These are phyloP conservation scores for Pelodytes ibericus DNA, from an alignment of 2,797 vertebrate species.

Conservation along the genomic window DNA sequence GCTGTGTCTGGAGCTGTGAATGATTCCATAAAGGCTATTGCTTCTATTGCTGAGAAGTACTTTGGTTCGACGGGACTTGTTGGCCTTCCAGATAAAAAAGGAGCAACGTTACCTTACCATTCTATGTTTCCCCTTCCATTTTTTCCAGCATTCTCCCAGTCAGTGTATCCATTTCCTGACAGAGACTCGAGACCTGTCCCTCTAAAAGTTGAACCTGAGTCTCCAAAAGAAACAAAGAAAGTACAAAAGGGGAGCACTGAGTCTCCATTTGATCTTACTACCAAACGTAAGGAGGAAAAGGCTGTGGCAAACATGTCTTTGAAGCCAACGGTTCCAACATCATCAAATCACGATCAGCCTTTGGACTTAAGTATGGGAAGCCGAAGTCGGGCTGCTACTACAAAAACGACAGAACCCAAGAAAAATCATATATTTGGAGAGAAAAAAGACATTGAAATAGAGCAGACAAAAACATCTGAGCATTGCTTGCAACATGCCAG, in stretches of 20 bases:
- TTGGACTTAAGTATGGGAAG: slow-evolving; percentile 93
- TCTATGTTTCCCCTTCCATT: slow-evolving; percentile 98
- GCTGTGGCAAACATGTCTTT: slow-evolving; percentile 74
- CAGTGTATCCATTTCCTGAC: slow-evolving; percentile 95
- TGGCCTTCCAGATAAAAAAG: slow-evolving; percentile 96
- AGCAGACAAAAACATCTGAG: slow-evolving; percentile 82
- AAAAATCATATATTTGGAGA: slow-evolving; percentile 85
- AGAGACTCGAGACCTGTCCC: slow-evolving; percentile 86
- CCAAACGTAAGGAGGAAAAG: slow-evolving; percentile 92
- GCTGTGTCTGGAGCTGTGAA: slow-evolving; percentile 97
- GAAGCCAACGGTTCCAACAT: slow-evolving; percentile 77
- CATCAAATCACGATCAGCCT: slow-evolving; percentile 89
- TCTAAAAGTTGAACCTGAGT: slow-evolving; percentile 87
- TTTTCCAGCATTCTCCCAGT: slow-evolving; percentile 97
- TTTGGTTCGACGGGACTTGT: slow-evolving; percentile 97
- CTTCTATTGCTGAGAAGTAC: slow-evolving; percentile 99
- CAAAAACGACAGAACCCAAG: slow-evolving; percentile 78
- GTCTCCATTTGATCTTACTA: slow-evolving; percentile 97
- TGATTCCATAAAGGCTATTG: slow-evolving; percentile 99
- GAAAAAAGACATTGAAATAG: slow-evolving; percentile 76
- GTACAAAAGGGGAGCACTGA: slow-evolving; percentile 82
- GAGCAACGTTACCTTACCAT: slow-evolving; percentile 91
- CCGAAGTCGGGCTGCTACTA: slow-evolving; percentile 79
- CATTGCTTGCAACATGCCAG: slow-evolving; percentile 93
- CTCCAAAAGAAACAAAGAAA: slow-evolving; percentile 88